phyloP scores from a whole-genome alignment of 2,113 vertebrate genomes.

The Odocoileus virginianus region DNA sequence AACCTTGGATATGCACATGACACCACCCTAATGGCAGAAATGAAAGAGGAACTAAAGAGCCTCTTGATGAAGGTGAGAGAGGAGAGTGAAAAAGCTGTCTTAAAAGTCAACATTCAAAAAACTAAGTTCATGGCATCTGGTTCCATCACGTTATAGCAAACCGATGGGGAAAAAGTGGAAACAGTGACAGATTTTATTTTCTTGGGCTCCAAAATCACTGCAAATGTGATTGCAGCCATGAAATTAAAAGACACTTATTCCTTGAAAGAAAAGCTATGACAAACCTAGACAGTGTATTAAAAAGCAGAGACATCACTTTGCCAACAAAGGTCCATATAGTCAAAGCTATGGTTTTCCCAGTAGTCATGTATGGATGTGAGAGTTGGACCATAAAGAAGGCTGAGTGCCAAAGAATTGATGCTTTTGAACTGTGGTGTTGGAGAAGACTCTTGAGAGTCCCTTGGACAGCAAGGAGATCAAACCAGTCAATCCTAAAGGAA shows the following conservation, averaged over 20 bases:
- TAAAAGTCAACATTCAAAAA: not conserved
- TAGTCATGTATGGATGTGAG: not conserved
- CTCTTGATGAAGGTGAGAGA: not conserved
- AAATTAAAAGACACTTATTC: not conserved
- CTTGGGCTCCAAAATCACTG: not conserved
- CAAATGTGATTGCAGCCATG: not conserved
- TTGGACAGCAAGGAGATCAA: not conserved
- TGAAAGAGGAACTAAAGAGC: not conserved
- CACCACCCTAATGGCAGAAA: not conserved
- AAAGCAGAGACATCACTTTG: not conserved
- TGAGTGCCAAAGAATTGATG: not conserved
- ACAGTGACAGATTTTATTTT: not conserved
- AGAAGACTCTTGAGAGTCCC: not conserved
- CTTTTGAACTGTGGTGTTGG: not conserved
- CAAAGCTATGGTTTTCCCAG: not conserved
- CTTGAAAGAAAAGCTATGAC: not conserved
- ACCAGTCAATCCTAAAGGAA: not conserved
- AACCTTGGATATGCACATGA: not conserved
- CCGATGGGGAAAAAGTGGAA: not conserved
- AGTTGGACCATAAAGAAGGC: not conserved
- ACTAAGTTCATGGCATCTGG: not conserved
- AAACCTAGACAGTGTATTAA: not conserved
- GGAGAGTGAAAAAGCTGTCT: not conserved
- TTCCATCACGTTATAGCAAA: not conserved
- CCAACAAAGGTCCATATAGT: not conserved